Evolutionary conservation across 2,113 vertebrate species (phyloP).

Genomic region (Hydrolagus affinis): DNA sequence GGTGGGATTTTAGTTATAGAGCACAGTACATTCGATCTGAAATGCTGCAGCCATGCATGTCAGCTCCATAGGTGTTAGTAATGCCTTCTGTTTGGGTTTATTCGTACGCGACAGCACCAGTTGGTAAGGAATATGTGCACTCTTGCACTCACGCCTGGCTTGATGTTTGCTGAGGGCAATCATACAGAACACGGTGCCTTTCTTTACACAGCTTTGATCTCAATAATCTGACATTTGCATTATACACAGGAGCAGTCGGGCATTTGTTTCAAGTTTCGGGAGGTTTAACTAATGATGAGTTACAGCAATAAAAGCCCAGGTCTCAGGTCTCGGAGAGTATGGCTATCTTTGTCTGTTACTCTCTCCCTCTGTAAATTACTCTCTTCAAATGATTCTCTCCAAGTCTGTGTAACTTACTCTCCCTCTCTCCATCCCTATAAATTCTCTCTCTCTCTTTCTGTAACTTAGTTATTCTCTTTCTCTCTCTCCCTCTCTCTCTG

Average conservation of each 20-base stretch:
- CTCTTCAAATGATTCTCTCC: too few relatives aligned
- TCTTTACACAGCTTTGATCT: background rate
- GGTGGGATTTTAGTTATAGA: background rate
- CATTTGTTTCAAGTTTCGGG: slow-evolving; percentile 24
- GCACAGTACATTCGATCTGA: background rate
- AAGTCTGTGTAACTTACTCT: too few relatives aligned
- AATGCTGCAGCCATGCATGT: background rate
- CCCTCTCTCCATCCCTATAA: too few relatives aligned
- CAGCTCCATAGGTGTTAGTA: background rate
- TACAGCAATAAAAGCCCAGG: background rate
- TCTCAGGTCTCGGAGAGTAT: too few relatives aligned
- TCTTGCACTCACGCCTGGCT: background rate
- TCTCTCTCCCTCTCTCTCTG: too few relatives aligned
- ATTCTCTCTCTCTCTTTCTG: too few relatives aligned
- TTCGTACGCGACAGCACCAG: background rate
- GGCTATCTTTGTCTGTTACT: too few relatives aligned
- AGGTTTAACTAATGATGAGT: slow-evolving; percentile 20
- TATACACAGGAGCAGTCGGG: background rate
- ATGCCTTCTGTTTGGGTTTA: background rate
- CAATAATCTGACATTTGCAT: slow-evolving; percentile 21
- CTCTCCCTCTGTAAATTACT: too few relatives aligned
- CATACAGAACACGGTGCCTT: background rate
- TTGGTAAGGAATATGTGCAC: background rate
- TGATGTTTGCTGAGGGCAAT: background rate
- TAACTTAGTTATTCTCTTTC: too few relatives aligned